Conservation (phyloP, 2,797 vertebrate genomes). For the Etheostoma nigrum region DNA sequence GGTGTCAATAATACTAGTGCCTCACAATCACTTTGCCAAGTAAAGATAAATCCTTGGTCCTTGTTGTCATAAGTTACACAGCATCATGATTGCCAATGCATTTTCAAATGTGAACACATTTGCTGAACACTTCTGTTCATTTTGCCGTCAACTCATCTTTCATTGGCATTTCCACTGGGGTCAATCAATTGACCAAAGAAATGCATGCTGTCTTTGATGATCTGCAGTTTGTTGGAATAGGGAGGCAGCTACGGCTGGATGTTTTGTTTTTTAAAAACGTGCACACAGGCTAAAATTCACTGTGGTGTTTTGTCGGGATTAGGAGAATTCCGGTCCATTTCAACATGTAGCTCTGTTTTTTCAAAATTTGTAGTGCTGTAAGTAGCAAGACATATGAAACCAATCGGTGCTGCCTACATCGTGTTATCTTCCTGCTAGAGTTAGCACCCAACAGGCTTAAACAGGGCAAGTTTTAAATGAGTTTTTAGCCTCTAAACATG, state of each 20-base stretch:
- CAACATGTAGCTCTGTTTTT: too few relatives aligned
- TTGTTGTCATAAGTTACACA: neutral
- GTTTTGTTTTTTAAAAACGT: too few relatives aligned
- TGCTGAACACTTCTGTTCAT: neutral
- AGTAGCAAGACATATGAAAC: too few relatives aligned
- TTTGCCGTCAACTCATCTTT: neutral
- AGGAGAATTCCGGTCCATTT: too few relatives aligned
- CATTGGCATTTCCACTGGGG: neutral
- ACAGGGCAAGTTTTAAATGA: too few relatives aligned
- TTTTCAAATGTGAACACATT: neutral
- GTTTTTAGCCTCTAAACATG: too few relatives aligned
- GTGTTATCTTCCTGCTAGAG: too few relatives aligned
- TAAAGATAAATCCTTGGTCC: neutral
- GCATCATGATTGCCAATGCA: neutral
- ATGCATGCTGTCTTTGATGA: neutral
- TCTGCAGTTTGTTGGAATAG: neutral
- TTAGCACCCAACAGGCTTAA: too few relatives aligned
- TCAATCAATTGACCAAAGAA: constrained; percentile 3
- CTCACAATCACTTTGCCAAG: neutral
- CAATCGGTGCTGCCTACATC: too few relatives aligned
- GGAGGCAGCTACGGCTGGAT: neutral
- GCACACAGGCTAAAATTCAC: too few relatives aligned
- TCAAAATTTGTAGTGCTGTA: too few relatives aligned
- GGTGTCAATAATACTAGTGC: neutral
- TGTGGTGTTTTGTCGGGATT: too few relatives aligned